Evolutionary conservation across 2,113 vertebrate species (phyloP).

Genomic region (Trichechus manatus): DNA sequence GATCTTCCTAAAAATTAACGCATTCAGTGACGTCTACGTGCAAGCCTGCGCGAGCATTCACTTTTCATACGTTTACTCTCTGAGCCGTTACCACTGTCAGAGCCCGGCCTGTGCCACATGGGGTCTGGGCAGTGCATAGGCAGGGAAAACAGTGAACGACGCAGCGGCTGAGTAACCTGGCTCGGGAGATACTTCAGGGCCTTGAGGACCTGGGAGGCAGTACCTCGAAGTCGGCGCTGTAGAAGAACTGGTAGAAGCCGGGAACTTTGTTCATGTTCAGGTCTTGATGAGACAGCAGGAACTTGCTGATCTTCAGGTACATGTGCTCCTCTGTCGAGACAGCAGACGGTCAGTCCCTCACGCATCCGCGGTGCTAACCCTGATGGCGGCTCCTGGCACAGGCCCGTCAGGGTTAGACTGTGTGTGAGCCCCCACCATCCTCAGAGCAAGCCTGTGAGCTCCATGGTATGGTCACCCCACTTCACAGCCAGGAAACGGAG

Average conservation of each 20-base stretch:
- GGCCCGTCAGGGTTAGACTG: neutral
- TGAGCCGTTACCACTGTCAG: neutral
- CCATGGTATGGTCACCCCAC: rapidly evolving
- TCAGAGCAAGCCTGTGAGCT: no score
- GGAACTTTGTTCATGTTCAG: constrained; percentile 94
- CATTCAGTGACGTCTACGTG: rapidly evolving
- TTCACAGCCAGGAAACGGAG: neutral
- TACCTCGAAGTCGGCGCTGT: constrained; percentile 95
- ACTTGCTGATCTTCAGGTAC: constrained; percentile 94
- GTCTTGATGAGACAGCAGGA: constrained; percentile 94
- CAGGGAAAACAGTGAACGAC: rapidly evolving
- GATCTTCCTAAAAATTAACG: rapidly evolving
- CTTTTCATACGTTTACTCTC: neutral
- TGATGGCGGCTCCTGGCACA: rapidly evolving
- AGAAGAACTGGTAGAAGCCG: constrained; percentile 96
- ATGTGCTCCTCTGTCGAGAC: constrained; percentile 94
- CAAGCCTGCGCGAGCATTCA: rapidly evolving
- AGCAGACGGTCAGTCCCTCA: neutral
- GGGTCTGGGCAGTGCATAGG: rapidly evolving
- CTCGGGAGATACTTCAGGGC: neutral
- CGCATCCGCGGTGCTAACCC: neutral
- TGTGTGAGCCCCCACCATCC: neutral
- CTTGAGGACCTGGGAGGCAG: neutral
- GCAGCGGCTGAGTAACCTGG: rapidly evolving
- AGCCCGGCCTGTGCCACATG: rapidly evolving